Percentiles rank a stretch among this genome's conserved stretches.
Conservation (phyloP, 2,113 vertebrate species). For the Melanostigma gelatinosum region DNA sequence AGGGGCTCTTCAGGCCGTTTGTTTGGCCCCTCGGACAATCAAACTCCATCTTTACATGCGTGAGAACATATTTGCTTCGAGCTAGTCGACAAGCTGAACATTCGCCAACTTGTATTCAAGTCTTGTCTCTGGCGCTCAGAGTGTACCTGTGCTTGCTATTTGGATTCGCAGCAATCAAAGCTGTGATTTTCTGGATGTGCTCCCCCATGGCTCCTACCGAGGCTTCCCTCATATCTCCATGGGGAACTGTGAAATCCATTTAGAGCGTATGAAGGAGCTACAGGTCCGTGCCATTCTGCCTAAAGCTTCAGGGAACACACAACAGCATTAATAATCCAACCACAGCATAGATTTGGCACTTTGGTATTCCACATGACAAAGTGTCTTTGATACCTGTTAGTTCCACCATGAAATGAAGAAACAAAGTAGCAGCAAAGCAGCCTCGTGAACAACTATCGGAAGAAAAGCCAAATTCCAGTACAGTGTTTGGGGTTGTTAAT, state of each 20-base stretch:
- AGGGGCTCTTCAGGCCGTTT: not conserved
- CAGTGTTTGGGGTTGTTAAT: slow-evolving; percentile 8
- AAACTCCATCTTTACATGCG: slow-evolving; percentile 16
- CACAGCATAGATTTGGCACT: slow-evolving; percentile 40
- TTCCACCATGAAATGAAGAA: slow-evolving; percentile 57
- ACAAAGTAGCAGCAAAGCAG: slow-evolving; percentile 32
- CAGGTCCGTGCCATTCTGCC: slow-evolving; percentile 53
- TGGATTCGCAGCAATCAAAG: slow-evolving; percentile 48
- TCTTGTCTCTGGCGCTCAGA: slow-evolving; percentile 33
- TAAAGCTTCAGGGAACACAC: slow-evolving; percentile 56
- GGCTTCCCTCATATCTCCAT: slow-evolving; percentile 57
- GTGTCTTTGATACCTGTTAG: slow-evolving; percentile 53
- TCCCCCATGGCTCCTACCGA: slow-evolving; percentile 42
- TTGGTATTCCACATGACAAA: slow-evolving; percentile 59
- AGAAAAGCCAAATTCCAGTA: slow-evolving; percentile 21
- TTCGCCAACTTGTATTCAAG: slow-evolving; percentile 31
- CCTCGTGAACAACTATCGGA: slow-evolving; percentile 10
- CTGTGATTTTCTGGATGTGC: slow-evolving; percentile 61
- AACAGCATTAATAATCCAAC: slow-evolving; percentile 52
- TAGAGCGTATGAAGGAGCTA: slow-evolving; percentile 51
- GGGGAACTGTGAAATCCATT: slow-evolving; percentile 70
- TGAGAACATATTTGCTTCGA: slow-evolving; percentile 20
- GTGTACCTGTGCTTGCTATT: slow-evolving; percentile 50
- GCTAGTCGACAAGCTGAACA: slow-evolving; percentile 31
- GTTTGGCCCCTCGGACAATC: not conserved